Percentiles rank a stretch among this genome's conserved stretches.
These are phyloP conservation scores for Propithecus perrieri DNA, from an alignment of 2,797 vertebrate genomes.

Conservation along the genomic window DNA sequence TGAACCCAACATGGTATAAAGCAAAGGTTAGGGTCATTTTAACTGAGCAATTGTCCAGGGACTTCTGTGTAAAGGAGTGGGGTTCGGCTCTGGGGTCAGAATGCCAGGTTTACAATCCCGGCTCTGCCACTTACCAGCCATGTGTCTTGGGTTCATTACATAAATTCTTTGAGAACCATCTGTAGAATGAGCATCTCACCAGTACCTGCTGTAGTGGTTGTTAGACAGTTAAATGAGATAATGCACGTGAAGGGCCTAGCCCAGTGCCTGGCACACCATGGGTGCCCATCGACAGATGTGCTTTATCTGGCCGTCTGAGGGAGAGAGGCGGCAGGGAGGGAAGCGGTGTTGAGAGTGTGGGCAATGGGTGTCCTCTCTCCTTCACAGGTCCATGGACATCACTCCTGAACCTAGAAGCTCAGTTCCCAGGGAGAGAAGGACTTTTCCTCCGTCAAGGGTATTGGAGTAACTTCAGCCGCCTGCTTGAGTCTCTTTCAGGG, in stretches of 20 bases:
- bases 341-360: neutral
- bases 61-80: neutral
- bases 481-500: neutral
- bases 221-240: neutral
- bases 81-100: neutral
- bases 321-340: neutral
- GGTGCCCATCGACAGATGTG: neutral
- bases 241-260: neutral
- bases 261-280: too few species aligned
- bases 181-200: neutral
- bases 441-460: neutral
- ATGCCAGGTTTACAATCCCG: neutral
- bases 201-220: neutral
- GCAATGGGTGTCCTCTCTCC: neutral
- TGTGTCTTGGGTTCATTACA: neutral
- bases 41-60: neutral
- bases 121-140: neutral
- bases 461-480: neutral
- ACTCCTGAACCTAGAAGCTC: neutral
- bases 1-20: too few species aligned
- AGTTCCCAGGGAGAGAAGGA: neutral
- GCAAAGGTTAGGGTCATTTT: neutral
- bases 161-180: neutral
- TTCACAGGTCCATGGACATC: neutral
- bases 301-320: neutral